Conservation (phyloP, 2,113 vertebrate species). For the Axis porcinus region DNA sequence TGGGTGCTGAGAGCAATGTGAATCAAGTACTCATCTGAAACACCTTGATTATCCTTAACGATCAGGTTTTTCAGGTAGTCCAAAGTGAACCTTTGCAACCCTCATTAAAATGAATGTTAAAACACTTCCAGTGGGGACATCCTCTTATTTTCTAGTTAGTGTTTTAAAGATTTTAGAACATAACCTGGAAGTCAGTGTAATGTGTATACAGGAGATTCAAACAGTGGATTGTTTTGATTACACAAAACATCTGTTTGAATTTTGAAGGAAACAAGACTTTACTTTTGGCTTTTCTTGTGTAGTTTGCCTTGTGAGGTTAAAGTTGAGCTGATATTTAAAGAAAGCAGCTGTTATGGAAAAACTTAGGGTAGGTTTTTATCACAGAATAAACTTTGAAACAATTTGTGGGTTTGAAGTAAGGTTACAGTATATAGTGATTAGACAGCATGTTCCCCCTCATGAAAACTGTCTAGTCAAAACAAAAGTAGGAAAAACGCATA, state of each 20-base stretch:
- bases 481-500: constrained; percentile 6
- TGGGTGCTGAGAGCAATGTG: neutral
- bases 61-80: neutral
- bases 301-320: constrained; percentile 73
- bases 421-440: constrained; percentile 1
- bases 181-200: constrained; percentile 47
- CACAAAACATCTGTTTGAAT: constrained; percentile 78
- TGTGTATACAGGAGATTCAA: constrained; percentile 6
- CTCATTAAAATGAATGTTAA: constrained; percentile 18
- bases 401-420: constrained; percentile 31
- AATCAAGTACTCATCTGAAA: neutral
- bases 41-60: neutral
- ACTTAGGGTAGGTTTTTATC: constrained; percentile 70
- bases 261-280: constrained; percentile 77
- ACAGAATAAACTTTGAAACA: constrained; percentile 64
- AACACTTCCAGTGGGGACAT: neutral
- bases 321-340: constrained; percentile 78
- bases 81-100: neutral
- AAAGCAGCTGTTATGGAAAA: constrained; percentile 80
- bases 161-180: neutral
- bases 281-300: constrained; percentile 77
- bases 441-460: neutral
- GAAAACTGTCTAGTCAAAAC: constrained; percentile 54
- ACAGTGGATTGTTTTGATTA: constrained; percentile 69
- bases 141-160: neutral